Evolutionary conservation across 2,113 vertebrate genomes (phyloP).

Genomic region (Chelonoidis abingdonii): DNA sequence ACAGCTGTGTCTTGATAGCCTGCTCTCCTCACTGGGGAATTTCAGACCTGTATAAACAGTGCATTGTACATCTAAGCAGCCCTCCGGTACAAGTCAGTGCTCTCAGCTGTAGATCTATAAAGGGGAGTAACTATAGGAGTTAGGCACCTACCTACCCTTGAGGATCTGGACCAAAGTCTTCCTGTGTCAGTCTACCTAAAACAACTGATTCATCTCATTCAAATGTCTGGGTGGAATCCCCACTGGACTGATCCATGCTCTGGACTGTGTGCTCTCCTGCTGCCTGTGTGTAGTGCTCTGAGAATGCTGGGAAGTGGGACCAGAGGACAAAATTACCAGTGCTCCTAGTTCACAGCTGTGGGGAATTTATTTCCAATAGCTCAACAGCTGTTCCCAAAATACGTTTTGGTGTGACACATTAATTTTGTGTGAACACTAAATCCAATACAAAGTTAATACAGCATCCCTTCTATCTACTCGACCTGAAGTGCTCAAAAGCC

Average conservation of each 20-base stretch:
- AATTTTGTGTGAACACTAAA: background rate
- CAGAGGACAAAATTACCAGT: background rate
- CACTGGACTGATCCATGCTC: background rate
- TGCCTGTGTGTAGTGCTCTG: background rate
- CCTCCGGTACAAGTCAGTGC: background rate
- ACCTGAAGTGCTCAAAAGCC: background rate
- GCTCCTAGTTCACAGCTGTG: rapidly evolving
- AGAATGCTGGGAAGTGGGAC: background rate
- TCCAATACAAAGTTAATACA: background rate
- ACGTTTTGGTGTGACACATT: rapidly evolving
- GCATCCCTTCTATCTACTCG: background rate
- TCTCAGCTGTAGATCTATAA: background rate
- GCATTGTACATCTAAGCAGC: background rate
- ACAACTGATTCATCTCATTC: background rate
- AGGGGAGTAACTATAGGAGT: background rate
- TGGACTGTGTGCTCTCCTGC: background rate
- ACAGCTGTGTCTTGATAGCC: background rate
- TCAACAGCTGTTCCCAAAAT: rapidly evolving
- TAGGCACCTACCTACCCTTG: background rate
- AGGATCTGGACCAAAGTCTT: background rate
- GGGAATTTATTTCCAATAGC: rapidly evolving
- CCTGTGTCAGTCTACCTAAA: background rate
- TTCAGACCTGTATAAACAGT: background rate
- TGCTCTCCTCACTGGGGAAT: background rate
- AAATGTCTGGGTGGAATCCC: background rate